Evolutionary conservation across 2,113 vertebrate genomes (phyloP).

Genomic region (Donacobius atricapilla): DNA sequence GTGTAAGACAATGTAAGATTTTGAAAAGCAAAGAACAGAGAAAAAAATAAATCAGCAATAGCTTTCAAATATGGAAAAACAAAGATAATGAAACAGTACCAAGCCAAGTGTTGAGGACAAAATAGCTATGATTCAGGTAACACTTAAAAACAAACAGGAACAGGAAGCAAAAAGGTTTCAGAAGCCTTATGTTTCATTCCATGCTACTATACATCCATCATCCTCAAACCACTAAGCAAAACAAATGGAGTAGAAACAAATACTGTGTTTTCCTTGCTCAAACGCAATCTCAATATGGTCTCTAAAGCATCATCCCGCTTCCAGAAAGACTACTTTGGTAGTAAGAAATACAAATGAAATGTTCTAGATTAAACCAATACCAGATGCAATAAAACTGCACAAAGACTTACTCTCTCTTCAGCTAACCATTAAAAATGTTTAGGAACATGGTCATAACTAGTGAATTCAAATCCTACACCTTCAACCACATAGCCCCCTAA

Average conservation of each 20-base stretch:
- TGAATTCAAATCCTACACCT: not conserved
- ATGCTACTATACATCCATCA: not conserved
- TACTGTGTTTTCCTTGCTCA: not conserved
- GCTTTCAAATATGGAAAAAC: not conserved
- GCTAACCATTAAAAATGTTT: not conserved
- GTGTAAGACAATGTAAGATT: not conserved
- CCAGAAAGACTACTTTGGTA: not conserved
- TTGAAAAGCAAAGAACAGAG: not conserved
- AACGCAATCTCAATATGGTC: not conserved
- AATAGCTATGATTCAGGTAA: not conserved
- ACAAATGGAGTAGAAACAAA: not conserved
- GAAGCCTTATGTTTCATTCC: not conserved
- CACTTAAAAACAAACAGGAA: not conserved
- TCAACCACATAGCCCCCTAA: not conserved
- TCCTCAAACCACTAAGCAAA: not conserved
- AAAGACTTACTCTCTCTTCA: not conserved
- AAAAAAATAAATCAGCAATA: not conserved
- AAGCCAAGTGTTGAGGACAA: not conserved
- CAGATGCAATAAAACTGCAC: not conserved
- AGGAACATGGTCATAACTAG: not conserved
- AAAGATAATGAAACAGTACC: not conserved
- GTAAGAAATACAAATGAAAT: not conserved
- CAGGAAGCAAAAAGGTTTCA: not conserved
- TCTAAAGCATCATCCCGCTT: not conserved
- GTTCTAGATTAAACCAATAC: not conserved